Base-by-base conservation (phyloP, 2,888 invertebrate genomes). In the Eugnorisma glareosa region DNA sequence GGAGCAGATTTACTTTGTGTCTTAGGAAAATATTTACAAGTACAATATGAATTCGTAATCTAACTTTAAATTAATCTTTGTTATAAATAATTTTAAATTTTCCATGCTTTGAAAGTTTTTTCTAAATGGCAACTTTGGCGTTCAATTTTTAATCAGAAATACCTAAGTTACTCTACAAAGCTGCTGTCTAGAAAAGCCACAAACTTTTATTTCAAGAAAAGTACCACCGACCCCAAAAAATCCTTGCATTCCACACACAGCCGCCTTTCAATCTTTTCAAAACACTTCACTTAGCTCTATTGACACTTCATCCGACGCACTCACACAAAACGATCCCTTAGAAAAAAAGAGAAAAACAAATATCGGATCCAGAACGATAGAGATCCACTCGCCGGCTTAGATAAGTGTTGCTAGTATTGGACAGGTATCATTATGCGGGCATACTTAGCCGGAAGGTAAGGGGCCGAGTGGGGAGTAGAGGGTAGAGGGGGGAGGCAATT, bases 351-450 rank as follows among this genome's bases (percentile, higher is more conserved):
- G 83, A 81, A 85, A 84, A 85, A 82, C 83, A 87, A 85, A 86
- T 83, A 88, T 86, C 77, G 81, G 70, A 88, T 79, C 86, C 79
- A 85, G 78, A 75, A 67, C 89, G 91, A 91, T 92, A 92, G 86
- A 91, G 90, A 91, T 91, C 90, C 91, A 88, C 91, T 89, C 88
- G 87, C 87, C 73, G 90, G 90, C 88, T 88, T 87, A 92, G 94
- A 94, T 94, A 94, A 95, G 95, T 95, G 94, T 94, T 92, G 91
- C 93, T 88, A 93, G 94, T 94, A 94, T 95, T 93, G 94, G 94
- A 93, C 96, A 96, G 96, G 96, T 96, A 96, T 95, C 95, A 95
- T 96, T 96, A 96, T 95, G 95, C 95, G 95, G 93, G 94, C 93
- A 94, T 95, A 95, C 96, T 96, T 95, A 95, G 93, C 95, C 95